phyloP scores from a whole-genome alignment of 2,797 vertebrate species.

The Cuculus canorus region DNA sequence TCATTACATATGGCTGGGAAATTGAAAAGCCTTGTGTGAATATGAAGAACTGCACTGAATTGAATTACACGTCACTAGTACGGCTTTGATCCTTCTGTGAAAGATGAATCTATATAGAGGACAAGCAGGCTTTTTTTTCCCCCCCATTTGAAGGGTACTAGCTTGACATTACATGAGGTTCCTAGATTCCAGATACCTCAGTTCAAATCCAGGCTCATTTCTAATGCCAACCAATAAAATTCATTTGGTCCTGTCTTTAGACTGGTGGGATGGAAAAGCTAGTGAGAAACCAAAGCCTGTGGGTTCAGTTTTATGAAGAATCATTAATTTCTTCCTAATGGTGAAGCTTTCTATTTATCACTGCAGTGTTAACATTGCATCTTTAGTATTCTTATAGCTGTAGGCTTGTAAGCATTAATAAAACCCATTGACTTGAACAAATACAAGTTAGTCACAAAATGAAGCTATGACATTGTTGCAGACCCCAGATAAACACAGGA shows the following conservation, averaged over 20 bases:
- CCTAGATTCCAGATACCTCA: background rate
- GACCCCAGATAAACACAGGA: background rate
- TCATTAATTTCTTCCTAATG: conserved; percentile 57
- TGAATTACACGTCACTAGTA: background rate
- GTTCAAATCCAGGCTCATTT: background rate
- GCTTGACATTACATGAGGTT: background rate
- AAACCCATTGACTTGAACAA: conserved; percentile 45
- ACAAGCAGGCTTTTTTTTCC: background rate
- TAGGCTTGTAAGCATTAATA: conserved; percentile 59
- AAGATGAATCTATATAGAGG: background rate
- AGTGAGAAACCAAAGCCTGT: conserved; percentile 15
- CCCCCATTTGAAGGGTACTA: background rate
- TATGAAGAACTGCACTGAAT: background rate
- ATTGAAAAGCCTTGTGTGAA: background rate
- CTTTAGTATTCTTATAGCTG: conserved; percentile 51
- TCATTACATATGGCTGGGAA: background rate
- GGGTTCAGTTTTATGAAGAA: background rate
- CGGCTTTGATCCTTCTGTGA: background rate
- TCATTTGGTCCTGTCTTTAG: background rate
- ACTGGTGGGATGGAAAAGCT: background rate
- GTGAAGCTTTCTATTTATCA: conserved; percentile 54
- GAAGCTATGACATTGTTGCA: background rate
- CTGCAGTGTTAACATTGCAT: conserved; percentile 20
- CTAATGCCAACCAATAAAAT: background rate
- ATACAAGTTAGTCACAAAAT: background rate